Conservation (phyloP, 64 coral and sea anemone species). For the Montipora cactus region DNA sequence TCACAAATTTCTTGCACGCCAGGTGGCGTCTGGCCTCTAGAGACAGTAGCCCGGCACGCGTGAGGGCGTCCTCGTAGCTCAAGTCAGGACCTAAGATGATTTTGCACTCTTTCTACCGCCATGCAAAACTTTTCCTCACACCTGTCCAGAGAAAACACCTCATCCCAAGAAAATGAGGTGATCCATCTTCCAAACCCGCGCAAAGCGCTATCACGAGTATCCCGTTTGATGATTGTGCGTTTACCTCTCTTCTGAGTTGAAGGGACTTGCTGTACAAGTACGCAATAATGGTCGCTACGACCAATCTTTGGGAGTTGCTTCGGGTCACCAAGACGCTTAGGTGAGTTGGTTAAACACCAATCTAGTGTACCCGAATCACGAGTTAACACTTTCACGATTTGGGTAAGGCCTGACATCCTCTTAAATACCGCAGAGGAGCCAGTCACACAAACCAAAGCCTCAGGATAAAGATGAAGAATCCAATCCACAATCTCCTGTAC, state of each 20-base stretch:
- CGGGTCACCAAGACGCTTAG: constrained; percentile 34
- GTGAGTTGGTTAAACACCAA: constrained; percentile 71
- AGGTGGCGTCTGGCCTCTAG: no score
- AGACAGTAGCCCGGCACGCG: no score
- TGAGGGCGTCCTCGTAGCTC: no score
- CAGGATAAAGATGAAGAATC: constrained; percentile 54
- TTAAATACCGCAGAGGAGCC: constrained; percentile 47
- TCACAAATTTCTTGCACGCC: no score
- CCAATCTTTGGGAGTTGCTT: constrained; percentile 66
- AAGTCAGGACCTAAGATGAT: no score
- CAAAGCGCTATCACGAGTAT: constrained; percentile 57
- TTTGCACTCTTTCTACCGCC: no score
- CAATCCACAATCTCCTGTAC: constrained; percentile 66
- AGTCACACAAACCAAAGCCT: constrained; percentile 38
- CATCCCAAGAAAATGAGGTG: constrained; percentile 54
- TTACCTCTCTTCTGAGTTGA: constrained; percentile 33
- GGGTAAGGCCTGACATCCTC: constrained; percentile 41
- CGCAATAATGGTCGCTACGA: constrained; percentile 65
- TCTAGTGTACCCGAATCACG: constrained; percentile 59
- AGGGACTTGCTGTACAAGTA: constrained; percentile 42
- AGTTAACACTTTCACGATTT: constrained; percentile 66
- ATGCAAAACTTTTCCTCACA: constrained; percentile 43
- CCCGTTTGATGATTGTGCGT: constrained; percentile 49
- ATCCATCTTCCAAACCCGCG: constrained; percentile 73
- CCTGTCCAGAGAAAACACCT: constrained; percentile 16